Evolutionary conservation across 1,140 invertebrate genomes (phyloP).

Genomic region (Aphelinus atriplicis): DNA sequence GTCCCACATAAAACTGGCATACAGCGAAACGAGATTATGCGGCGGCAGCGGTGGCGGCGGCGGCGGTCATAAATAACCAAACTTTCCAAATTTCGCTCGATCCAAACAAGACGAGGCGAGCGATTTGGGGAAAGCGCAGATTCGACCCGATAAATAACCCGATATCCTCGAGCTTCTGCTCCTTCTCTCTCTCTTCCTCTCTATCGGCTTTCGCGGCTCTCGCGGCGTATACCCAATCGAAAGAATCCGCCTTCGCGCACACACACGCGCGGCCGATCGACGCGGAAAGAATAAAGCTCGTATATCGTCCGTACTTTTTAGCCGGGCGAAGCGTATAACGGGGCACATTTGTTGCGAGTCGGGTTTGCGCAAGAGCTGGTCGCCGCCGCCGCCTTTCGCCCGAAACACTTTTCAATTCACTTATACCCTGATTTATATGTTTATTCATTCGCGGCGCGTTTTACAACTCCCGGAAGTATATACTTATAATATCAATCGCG

Average conservation of each 20-base stretch:
- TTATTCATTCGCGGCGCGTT: no score
- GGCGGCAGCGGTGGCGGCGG: background rate
- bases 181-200: no score
- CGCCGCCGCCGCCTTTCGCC: no score
- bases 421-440: no score
- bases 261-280: background rate
- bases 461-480: no score
- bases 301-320: slow-evolving; percentile 27
- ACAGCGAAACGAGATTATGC: slow-evolving; percentile 34
- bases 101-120: slow-evolving; percentile 19
- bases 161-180: slow-evolving; percentile 6
- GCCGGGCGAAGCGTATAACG: no score
- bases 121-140: slow-evolving; percentile 19
- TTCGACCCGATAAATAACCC: slow-evolving; percentile 33
- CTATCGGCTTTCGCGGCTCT: background rate
- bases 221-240: slow-evolving; percentile 1
- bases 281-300: background rate
- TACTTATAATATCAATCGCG: no score
- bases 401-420: no score
- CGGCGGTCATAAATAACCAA: slow-evolving; percentile 32
- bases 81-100: slow-evolving; percentile 39
- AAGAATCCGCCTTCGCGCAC: background rate
- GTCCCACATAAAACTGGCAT: slow-evolving; percentile 29
- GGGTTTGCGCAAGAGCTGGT: no score
- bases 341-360: no score